Percentiles rank a stretch among this genome's conserved stretches.
Evolutionary conservation across 2,888 invertebrate genomes (phyloP).

Genomic region (Chalcosyrphus nemorum): DNA sequence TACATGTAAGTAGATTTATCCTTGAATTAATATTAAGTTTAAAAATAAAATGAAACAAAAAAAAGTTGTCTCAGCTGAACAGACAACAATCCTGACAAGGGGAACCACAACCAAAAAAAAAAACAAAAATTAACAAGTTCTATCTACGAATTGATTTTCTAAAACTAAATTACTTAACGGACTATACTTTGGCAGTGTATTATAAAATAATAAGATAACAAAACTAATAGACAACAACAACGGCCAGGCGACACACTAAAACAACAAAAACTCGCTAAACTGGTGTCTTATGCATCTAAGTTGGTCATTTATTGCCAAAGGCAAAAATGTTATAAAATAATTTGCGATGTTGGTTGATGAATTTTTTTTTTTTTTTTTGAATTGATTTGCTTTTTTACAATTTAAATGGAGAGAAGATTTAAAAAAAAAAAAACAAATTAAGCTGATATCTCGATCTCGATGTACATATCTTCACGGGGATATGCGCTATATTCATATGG

Average conservation of each 20-base stretch:
- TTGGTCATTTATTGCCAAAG: constrained; percentile 68
- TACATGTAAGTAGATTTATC: constrained; percentile 61
- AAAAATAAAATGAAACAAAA: not conserved
- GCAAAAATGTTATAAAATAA: constrained; percentile 63
- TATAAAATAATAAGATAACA: constrained; percentile 12
- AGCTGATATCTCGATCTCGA: not conserved
- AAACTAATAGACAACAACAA: constrained; percentile 29
- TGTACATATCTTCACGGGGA: constrained; percentile 26
- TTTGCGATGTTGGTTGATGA: constrained; percentile 41
- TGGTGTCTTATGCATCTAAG: constrained; percentile 71
- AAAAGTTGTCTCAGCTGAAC: constrained; percentile 20
- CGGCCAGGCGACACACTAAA: constrained; percentile 27
- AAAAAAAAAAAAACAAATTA: not conserved
- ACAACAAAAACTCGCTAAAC: constrained; percentile 59
- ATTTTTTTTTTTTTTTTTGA: constrained; percentile 28
- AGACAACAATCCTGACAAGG: not conserved
- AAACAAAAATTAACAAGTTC: constrained; percentile 39
- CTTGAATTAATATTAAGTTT: too few species aligned
- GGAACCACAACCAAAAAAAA: not conserved
- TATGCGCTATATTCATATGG: constrained; percentile 38
- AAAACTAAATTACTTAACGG: constrained; percentile 11
- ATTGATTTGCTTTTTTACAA: constrained; percentile 39
- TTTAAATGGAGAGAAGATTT: constrained; percentile 42
- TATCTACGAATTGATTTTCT: constrained; percentile 6
- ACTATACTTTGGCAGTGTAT: constrained; percentile 11